These are phyloP conservation scores for Shinisaurus crocodilurus DNA, from an alignment of 2,113 vertebrate genomes.

Conservation along the genomic window DNA sequence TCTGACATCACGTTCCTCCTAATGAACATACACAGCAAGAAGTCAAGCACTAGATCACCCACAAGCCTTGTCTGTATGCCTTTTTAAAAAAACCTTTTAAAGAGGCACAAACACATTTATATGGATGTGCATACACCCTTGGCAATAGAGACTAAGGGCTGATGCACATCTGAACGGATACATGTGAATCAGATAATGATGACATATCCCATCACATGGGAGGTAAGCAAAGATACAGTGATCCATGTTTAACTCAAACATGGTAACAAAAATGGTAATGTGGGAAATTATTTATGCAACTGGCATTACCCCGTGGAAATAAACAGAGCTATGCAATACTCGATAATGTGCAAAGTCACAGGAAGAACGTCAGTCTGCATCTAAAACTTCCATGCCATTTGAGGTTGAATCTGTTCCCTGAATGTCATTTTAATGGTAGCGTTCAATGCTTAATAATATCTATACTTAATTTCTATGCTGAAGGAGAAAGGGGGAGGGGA, in stretches of 20 bases:
- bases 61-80: background rate
- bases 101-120: background rate
- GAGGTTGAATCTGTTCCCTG: background rate
- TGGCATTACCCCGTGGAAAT: background rate
- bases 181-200: background rate
- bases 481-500: background rate
- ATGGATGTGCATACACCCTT: background rate
- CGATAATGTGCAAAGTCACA: background rate
- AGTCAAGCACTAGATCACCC: background rate
- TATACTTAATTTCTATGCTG: background rate
- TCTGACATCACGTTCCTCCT: background rate
- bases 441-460: conserved; percentile 15
- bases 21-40: background rate
- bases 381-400: background rate
- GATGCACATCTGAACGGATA: background rate
- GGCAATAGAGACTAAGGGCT: background rate
- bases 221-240: background rate
- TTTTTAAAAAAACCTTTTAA: background rate
- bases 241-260: background rate
- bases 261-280: background rate
- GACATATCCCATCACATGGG: background rate
- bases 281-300: background rate
- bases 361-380: background rate
- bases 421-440: conserved; percentile 18
- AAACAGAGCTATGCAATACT: background rate